Percentiles rank a stretch among this genome's conserved stretches.
Evolutionary conservation across 2,113 vertebrate species (phyloP).

Genomic region (Felis chaus): DNA sequence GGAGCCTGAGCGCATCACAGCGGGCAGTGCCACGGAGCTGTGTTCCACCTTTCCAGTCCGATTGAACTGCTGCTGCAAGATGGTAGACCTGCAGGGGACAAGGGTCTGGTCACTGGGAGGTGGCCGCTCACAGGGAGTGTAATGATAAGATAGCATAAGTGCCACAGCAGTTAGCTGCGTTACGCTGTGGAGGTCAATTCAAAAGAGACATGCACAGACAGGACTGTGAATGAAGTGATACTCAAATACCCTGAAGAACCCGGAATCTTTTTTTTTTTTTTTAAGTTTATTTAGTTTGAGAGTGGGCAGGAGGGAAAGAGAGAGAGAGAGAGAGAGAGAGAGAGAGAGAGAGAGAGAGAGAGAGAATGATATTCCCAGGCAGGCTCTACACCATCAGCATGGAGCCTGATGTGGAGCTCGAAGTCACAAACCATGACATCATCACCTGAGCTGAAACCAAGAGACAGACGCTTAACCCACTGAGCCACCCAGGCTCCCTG

Average conservation of each 20-base stretch:
- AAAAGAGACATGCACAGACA: neutral
- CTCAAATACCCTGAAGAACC: neutral
- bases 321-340: too few relatives aligned
- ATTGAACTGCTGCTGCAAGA: slow-evolving; percentile 99
- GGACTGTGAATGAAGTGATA: neutral
- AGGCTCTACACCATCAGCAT: too few relatives aligned
- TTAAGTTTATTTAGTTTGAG: too few relatives aligned
- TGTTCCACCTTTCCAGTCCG: slow-evolving; percentile 95
- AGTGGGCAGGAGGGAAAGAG: too few relatives aligned
- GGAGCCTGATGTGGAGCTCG: too few relatives aligned
- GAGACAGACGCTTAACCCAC: too few relatives aligned
- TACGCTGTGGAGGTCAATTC: fast-evolving
- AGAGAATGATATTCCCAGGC: too few relatives aligned
- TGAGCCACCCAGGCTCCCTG: too few relatives aligned
- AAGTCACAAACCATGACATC: too few relatives aligned
- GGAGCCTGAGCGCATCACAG: slow-evolving; percentile 96
- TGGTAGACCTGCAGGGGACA: slow-evolving; percentile 89
- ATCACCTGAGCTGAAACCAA: too few relatives aligned
- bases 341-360: too few relatives aligned
- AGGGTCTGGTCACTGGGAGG: neutral
- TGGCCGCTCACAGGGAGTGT: fast-evolving
- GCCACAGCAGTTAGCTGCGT: neutral
- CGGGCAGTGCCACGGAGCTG: slow-evolving; percentile 94
- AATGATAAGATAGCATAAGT: too few relatives aligned
- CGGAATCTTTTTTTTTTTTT: neutral